Base-by-base conservation (phyloP, 2,797 vertebrate species). In the Sebastes wilsoni region DNA sequence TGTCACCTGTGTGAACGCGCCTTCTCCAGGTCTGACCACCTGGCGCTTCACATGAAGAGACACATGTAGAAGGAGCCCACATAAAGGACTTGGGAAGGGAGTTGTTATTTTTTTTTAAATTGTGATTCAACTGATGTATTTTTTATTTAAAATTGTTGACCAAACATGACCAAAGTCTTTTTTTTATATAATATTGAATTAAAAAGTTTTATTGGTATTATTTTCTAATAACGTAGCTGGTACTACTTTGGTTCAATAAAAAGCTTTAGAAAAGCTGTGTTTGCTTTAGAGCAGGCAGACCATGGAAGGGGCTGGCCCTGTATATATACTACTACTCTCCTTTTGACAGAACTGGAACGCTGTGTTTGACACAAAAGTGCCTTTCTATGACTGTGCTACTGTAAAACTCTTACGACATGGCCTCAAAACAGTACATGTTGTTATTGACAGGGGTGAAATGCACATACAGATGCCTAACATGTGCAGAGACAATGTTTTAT, bases 21-120 rank as follows among this genome's bases (percentile, higher is more conserved):
- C 4, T 99, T 99, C 94, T 99, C 99, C 82, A 91, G 99, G 82
- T 99, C 98, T 0, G 99, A 99, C 93, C 99, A 99, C 89, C 96
- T 99, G 89, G 98, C 99, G 0, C 93, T 99, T 87, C 99, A 99
- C 94, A 99, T 99, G 99, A 99, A 99, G 93, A 91, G 99, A 89
- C 99, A 99, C 94, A 96, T 99, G 97, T 99, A 42, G 97, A 97
- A 93, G 83, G 74, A 66, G 67, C 81, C 30, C 82, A 28, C 66
- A 67, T 2, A 58, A 72, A 72, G 52, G 55, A 92, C 93, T 88
- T 69, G n/a, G 83, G 89, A 34, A 73, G 12, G 65, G 69, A 49
- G 69, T 71, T 86, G 77, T 89, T 84, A 59, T 91, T 85, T 86
- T 66, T 25, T 72, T 65, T 89, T 42, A 14, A 92, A 76, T 92